Percentiles rank a stretch among this genome's conserved stretches.
Conservation (phyloP, 2,113 vertebrate species). For the Odontesthes bonariensis region DNA sequence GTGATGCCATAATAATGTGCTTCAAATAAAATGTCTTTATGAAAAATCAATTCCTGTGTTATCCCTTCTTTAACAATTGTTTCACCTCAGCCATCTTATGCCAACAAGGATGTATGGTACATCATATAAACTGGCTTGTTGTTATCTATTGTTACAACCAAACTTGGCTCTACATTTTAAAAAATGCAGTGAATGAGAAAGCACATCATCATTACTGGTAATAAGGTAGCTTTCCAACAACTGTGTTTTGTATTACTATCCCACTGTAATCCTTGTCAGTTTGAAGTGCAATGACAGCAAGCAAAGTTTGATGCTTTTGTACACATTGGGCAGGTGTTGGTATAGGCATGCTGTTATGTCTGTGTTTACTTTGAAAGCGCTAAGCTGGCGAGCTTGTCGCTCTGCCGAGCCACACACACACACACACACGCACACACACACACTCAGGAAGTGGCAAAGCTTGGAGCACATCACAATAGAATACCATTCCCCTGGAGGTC, state of each 20-base stretch:
- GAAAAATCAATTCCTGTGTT: too few relatives aligned
- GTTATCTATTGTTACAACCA: too few relatives aligned
- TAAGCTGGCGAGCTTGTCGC: slow-evolving; percentile 29
- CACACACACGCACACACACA: not conserved
- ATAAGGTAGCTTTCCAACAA: not conserved
- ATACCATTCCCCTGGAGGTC: slow-evolving; percentile 33
- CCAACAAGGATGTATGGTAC: too few relatives aligned
- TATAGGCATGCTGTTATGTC: not conserved
- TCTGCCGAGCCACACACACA: not conserved
- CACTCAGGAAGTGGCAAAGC: slow-evolving; percentile 18
- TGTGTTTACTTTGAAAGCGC: slow-evolving; percentile 51
- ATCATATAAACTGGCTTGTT: too few relatives aligned
- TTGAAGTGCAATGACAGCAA: slow-evolving; percentile 7
- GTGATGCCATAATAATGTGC: too few relatives aligned
- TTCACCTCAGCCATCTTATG: too few relatives aligned
- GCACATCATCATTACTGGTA: not conserved
- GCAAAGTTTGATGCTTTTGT: too few relatives aligned
- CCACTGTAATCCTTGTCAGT: not conserved
- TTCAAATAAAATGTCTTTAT: too few relatives aligned
- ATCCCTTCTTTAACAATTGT: too few relatives aligned
- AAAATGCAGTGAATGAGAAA: not conserved
- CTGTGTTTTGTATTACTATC: not conserved
- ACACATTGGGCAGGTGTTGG: too few relatives aligned
- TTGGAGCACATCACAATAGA: slow-evolving; percentile 53
- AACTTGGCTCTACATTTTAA: too few relatives aligned